Percentiles rank a stretch among this genome's conserved stretches.
Conservation (phyloP, 2,888 invertebrate genomes). For the Scaptomyza polygonia region DNA sequence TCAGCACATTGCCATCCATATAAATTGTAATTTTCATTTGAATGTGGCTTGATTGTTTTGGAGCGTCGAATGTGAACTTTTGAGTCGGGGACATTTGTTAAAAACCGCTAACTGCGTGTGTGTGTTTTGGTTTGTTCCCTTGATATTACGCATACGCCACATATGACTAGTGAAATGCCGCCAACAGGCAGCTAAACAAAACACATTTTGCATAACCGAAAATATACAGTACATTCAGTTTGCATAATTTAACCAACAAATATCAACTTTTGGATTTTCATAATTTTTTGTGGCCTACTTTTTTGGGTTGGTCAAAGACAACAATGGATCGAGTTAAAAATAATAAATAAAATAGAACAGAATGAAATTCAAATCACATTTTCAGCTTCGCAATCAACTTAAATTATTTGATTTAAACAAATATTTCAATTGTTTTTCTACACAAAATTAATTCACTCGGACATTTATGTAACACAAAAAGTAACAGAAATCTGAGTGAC, state of each 20-base stretch:
- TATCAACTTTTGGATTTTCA: too few species aligned
- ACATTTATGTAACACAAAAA: background rate
- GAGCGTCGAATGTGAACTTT: slow-evolving; percentile 9
- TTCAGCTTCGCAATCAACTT: background rate
- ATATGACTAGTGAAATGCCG: slow-evolving; percentile 7
- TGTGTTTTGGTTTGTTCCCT: background rate
- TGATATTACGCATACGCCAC: slow-evolving; percentile 24
- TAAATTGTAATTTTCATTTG: slow-evolving; percentile 30
- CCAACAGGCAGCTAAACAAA: background rate
- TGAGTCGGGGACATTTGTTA: slow-evolving; percentile 15
- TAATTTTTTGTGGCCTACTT: background rate
- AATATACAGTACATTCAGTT: background rate
- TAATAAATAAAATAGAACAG: background rate
- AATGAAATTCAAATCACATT: background rate
- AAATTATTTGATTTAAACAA: background rate
- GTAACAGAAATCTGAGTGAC: background rate
- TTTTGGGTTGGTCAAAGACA: background rate
- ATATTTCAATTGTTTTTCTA: background rate
- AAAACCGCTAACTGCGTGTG: slow-evolving; percentile 14
- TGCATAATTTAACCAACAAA: too few species aligned
- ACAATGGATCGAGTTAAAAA: background rate
- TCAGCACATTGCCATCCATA: slow-evolving; percentile 22
- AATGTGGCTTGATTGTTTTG: slow-evolving; percentile 49
- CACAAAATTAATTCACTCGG: background rate
- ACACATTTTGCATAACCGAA: background rate